phyloP scores from a whole-genome alignment of 2,797 vertebrate genomes.

The Melanogrammus aeglefinus region DNA sequence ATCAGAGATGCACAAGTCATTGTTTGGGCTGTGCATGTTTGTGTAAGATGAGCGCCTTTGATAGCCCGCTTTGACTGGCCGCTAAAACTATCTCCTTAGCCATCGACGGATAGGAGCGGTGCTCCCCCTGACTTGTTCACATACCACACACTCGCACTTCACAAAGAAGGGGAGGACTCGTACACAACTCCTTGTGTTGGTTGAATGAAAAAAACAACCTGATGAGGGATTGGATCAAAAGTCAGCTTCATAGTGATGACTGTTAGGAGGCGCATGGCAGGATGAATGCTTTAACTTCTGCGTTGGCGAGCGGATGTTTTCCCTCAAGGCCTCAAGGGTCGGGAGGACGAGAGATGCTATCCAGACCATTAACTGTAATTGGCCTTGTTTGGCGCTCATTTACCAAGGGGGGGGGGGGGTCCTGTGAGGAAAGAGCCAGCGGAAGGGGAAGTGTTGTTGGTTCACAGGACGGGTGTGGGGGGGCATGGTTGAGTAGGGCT shows the following conservation, averaged over 20 bases:
- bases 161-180: constrained; percentile 2
- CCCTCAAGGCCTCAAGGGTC: constrained; percentile 27
- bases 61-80: constrained; percentile 54
- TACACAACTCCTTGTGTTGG: constrained; percentile 18
- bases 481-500: not conserved
- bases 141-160: constrained; percentile 14
- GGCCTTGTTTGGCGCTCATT: constrained; percentile 50
- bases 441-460: constrained; percentile 67
- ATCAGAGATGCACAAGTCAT: constrained; percentile 60
- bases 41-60: constrained; percentile 60
- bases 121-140: constrained; percentile 29
- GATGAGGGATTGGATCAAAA: constrained; percentile 16
- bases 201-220: constrained; percentile 15
- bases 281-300: constrained; percentile 22
- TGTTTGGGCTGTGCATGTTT: constrained; percentile 68
- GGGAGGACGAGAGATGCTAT: constrained; percentile 55
- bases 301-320: constrained; percentile 50
- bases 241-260: constrained; percentile 9
- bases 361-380: constrained; percentile 62
- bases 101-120: constrained; percentile 54
- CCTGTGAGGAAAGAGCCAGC: constrained; percentile 33
- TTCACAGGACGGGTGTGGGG: constrained; percentile 58
- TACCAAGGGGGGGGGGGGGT: constrained; percentile 29
- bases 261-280: constrained; percentile 5
- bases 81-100: constrained; percentile 44